phyloP scores from a whole-genome alignment of 2,797 vertebrate species.

The Catamblyrhynchus diadema region DNA sequence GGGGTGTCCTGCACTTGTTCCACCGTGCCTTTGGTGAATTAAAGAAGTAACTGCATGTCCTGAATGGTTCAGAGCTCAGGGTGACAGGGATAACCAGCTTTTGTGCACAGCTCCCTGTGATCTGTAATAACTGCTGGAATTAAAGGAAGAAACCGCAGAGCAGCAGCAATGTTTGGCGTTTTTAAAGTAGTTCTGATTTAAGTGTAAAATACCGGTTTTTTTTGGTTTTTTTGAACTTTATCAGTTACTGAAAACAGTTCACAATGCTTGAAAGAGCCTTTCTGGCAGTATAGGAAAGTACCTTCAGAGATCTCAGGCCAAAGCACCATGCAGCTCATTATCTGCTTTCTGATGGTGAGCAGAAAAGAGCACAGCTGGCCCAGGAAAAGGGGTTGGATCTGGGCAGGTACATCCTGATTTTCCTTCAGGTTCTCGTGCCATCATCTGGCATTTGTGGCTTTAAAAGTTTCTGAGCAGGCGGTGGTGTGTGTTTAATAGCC shows the following conservation, averaged over 20 bases:
- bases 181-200: background rate
- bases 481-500: background rate
- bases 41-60: background rate
- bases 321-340: background rate
- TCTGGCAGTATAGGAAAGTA: background rate
- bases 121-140: background rate
- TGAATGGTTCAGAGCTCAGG: background rate
- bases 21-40: background rate
- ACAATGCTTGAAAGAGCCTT: conserved; percentile 8
- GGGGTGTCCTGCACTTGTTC: background rate
- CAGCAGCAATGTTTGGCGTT: background rate
- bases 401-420: background rate
- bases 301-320: background rate
- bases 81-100: background rate
- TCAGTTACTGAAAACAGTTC: background rate
- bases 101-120: background rate
- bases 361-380: background rate
- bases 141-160: conserved; percentile 3
- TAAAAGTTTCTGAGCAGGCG: background rate
- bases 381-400: background rate
- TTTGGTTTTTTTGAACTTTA: background rate
- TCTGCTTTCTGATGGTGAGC: background rate
- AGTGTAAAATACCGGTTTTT: background rate
- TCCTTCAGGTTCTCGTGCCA: background rate
- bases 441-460: background rate